Base-by-base conservation (phyloP, 1,140 invertebrate species). In the Calosoma granatense region DNA sequence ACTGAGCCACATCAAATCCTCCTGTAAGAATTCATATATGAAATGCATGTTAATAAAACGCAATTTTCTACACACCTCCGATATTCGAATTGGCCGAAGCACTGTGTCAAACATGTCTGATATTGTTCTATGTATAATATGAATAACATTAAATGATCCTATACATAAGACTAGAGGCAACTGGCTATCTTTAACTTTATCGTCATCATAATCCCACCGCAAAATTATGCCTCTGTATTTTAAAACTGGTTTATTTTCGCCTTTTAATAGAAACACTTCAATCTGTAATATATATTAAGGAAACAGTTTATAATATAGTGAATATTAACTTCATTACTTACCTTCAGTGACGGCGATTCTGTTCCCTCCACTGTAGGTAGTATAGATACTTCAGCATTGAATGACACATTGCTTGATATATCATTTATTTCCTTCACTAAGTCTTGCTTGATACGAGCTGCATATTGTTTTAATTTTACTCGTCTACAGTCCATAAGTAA, bases 381-480 rank as follows among this genome's bases (percentile, higher is more conserved):
- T 3, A 62, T 53, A 11, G 64, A 60, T 20, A 66, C 60, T 53
- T 65, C 67, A 12, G 59, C 59, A 53, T 53, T 11, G 22, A 20
- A 21, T 11, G 3, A 11, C 4, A 21, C 20, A 20, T 22, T 20
- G 11, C 17, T 22, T 11, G 11, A 12, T 11, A 4, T 20, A 20
- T 22, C 20, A 47, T 64, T 55, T 14, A 72, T 26, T 15, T 61
- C 60, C 30, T 64, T 69, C 1, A 68, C 65, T n/a, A 75, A 22
- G 19, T 63, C 57, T 65, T 74, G 72, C 54, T 67, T 66, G 51
- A 75, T 68, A 63, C 70, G 72, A 0, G 68, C 61, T 1, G 70
- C 68, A 65, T 75, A 75, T 58, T 74, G 70, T 60, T 75, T 76
- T 20, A 75, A 56, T 65, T 72, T 74, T 4, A 74, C 56, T 56